Evolutionary conservation across 2,113 vertebrate genomes (phyloP), one percentile per base, ranked within the genome.

Genomic region (Apaloderma vittatum): DNA sequence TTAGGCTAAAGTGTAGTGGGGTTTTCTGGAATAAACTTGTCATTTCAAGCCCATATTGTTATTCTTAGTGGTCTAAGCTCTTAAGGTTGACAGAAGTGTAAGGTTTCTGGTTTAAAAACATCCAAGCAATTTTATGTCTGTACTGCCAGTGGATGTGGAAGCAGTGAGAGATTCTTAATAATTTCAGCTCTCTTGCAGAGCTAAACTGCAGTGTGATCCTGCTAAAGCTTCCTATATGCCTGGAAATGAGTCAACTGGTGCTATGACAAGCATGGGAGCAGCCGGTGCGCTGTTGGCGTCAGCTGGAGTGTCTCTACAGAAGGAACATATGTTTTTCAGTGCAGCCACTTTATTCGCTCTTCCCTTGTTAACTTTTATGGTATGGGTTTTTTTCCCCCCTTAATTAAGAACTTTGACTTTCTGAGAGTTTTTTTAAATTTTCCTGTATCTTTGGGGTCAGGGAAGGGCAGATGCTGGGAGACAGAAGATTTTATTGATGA

Each of bases 341-440:
- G 68, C 83, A 94, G 67, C 62, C 91, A 37, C 87, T 93, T 96
- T 93, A 74, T 90, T 93, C 2, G 21, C 88, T 86, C 27, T 80
- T 96, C 57, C 80, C 80, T 92, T 94, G 63, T 80, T 80, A 94
- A 93, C 74, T 94, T 95, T 61, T 87, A 58, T 94, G 71, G 86
- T 77, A 68, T 52, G 68, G 30, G 45, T 68, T 78, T 55, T 87
- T 67, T 48, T 24, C 4, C 4, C 5, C 8, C 15, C 87, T 96
- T 96, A 93, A 97, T 97, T 93, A 97, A 94, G 91, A 93, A 88
- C 82, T 58, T 79, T 40, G 79, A 91, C 58, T 90, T 97, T 96
- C 89, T 79, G 23, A 96, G 72, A 79, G 19, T 4, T 23, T 86
- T 86, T 94, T 87, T 4, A 23, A 68, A n/a, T 79, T 95, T 94